phyloP scores from a whole-genome alignment of 1,140 invertebrate species.

The Drosophila nigromelanica region DNA sequence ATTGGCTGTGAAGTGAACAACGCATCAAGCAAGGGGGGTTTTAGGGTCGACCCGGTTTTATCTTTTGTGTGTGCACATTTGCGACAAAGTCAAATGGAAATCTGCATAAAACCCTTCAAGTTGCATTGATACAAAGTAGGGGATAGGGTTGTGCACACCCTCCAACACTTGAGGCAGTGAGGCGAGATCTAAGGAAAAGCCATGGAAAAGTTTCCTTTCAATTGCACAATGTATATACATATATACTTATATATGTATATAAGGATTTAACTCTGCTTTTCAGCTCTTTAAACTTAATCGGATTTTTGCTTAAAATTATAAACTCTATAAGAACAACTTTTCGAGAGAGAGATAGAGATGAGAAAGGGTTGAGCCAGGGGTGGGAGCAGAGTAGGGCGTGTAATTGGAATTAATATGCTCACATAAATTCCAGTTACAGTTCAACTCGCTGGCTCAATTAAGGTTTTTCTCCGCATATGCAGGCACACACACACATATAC shows the following conservation, averaged over 20 bases:
- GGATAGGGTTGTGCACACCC: background rate
- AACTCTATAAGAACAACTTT: constrained; percentile 2
- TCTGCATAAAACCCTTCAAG: constrained; percentile 58
- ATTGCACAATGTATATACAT: constrained; percentile 32
- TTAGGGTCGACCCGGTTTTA: constrained; percentile 18
- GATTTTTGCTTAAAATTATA: constrained; percentile 25
- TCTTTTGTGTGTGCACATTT: constrained; percentile 36
- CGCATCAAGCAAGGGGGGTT: background rate
- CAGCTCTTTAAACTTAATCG: constrained; percentile 32
- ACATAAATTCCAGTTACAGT: constrained; percentile 37
- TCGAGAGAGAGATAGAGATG: background rate
- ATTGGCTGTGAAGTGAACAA: constrained; percentile 69
- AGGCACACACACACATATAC: background rate
- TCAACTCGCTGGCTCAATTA: constrained; percentile 37
- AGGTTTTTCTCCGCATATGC: constrained; percentile 4
- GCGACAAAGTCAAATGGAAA: constrained; percentile 67
- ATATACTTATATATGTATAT: background rate
- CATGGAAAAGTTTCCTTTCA: constrained; percentile 53
- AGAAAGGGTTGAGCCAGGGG: background rate
- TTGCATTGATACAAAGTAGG: constrained; percentile 33
- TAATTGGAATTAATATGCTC: constrained; percentile 48
- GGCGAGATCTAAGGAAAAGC: constrained; percentile 11
- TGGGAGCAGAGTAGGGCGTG: background rate
- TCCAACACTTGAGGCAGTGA: background rate
- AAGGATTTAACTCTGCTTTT: constrained; percentile 4